phyloP scores from a whole-genome alignment of 2,888 invertebrate genomes.

The Eupithecia pulchellata region DNA sequence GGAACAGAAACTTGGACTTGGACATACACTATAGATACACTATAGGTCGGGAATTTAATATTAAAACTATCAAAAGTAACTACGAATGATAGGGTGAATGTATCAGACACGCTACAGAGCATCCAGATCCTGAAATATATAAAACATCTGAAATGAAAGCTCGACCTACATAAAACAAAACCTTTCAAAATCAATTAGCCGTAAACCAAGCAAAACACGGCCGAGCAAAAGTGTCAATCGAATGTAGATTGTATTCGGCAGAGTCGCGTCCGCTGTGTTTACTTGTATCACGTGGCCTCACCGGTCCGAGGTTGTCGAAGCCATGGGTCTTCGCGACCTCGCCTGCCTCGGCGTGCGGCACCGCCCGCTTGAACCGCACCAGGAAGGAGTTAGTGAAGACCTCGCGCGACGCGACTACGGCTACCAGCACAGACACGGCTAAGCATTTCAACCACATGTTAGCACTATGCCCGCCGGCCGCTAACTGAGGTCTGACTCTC shows the following conservation, averaged over 20 bases:
- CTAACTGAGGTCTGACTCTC: constrained; percentile 73
- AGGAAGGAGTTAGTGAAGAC: constrained; percentile 98
- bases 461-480: constrained; percentile 71
- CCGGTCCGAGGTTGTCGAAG: constrained; percentile 97
- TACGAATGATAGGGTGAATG: background rate
- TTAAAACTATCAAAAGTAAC: background rate
- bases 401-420: constrained; percentile 81
- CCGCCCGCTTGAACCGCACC: constrained; percentile 93
- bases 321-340: constrained; percentile 94
- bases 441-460: constrained; percentile 82
- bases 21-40: background rate
- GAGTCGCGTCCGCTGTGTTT: constrained; percentile 62
- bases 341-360: constrained; percentile 91
- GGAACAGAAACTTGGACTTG: no score
- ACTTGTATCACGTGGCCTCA: constrained; percentile 88
- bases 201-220: constrained; percentile 24
- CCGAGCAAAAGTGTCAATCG: constrained; percentile 2
- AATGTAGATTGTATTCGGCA: background rate
- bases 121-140: background rate
- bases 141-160: background rate
- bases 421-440: constrained; percentile 74
- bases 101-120: background rate
- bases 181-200: constrained; percentile 40
- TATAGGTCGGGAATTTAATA: background rate
- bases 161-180: constrained; percentile 7